Percentiles rank a stretch among this genome's conserved stretches.
Conservation (phyloP, 2,888 invertebrate species). For the Dasysyrphus albostriatus region DNA sequence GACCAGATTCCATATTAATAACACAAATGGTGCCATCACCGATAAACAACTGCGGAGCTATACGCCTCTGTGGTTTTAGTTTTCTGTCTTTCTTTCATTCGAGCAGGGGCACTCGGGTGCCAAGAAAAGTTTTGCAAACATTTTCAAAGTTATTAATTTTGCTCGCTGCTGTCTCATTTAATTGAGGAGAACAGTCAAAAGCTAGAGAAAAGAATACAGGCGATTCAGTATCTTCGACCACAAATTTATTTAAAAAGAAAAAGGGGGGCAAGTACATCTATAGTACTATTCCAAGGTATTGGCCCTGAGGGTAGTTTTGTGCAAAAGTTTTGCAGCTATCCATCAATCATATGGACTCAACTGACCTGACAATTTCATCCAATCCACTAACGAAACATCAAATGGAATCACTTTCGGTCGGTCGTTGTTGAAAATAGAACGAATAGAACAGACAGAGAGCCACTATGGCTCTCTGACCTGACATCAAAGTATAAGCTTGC, state of each 20-base stretch:
- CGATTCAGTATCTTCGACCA: conserved; percentile 46
- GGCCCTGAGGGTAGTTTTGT: conserved; percentile 12
- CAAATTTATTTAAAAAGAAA: conserved; percentile 46
- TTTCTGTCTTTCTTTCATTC: conserved; percentile 49
- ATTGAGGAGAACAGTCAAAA: conserved; percentile 1
- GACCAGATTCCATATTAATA: conserved; percentile 53
- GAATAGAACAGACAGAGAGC: conserved; percentile 6
- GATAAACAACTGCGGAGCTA: conserved; percentile 46
- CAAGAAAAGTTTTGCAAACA: conserved; percentile 33
- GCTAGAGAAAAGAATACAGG: conserved; percentile 16
- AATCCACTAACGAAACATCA: conserved; percentile 54
- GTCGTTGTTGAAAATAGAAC: conserved; percentile 32
- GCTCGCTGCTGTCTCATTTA: conserved; percentile 4
- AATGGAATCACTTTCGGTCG: conserved; percentile 36
- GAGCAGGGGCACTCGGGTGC: not conserved
- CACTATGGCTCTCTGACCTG: conserved; percentile 31
- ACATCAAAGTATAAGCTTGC: conserved; percentile 22
- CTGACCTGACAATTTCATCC: conserved; percentile 63
- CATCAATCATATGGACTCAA: conserved; percentile 63
- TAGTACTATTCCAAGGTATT: conserved; percentile 15
- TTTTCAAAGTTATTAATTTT: conserved; percentile 67
- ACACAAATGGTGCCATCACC: conserved; percentile 61
- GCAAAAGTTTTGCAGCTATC: conserved; percentile 60
- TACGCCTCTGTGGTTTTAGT: conserved; percentile 17
- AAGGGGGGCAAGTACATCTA: not conserved